Conservation (phyloP, 2,888 invertebrate species). For the Agrotis puta region DNA sequence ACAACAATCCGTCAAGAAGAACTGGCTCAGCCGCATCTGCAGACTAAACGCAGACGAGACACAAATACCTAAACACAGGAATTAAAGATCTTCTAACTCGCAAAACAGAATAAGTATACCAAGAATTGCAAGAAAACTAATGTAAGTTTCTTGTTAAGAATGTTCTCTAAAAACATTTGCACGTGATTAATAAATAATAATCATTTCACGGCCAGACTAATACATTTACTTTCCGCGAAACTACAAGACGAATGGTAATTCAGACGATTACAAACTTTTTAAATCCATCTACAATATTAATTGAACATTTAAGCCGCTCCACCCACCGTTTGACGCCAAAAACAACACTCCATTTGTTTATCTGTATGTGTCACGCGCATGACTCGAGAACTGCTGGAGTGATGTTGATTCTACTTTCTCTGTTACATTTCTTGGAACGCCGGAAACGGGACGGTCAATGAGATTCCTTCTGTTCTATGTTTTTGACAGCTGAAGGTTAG, state of each 20-base stretch:
- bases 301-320: constrained; percentile 30
- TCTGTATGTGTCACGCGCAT: constrained; percentile 32
- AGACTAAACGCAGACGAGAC: too few species aligned
- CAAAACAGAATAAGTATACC: background rate
- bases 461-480: constrained; percentile 10
- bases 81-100: too few species aligned
- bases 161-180: constrained; percentile 5
- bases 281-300: constrained; percentile 31
- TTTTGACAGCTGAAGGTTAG: constrained; percentile 5
- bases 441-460: constrained; percentile 30
- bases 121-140: constrained; percentile 4
- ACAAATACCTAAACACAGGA: too few species aligned
- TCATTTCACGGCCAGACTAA: constrained; percentile 13
- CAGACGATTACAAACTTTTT: constrained; percentile 20
- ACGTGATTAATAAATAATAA: constrained; percentile 41
- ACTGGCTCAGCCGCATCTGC: too few species aligned
- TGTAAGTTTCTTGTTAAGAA: background rate
- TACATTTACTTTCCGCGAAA: constrained; percentile 16
- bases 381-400: constrained; percentile 28
- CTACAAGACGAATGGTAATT: constrained; percentile 36
- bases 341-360: constrained; percentile 46
- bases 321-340: constrained; percentile 38
- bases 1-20: too few species aligned
- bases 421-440: constrained; percentile 18
- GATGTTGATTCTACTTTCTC: constrained; percentile 32